phyloP scores from a whole-genome alignment of 2,113 vertebrate genomes.

The Neogobius melanostomus region DNA sequence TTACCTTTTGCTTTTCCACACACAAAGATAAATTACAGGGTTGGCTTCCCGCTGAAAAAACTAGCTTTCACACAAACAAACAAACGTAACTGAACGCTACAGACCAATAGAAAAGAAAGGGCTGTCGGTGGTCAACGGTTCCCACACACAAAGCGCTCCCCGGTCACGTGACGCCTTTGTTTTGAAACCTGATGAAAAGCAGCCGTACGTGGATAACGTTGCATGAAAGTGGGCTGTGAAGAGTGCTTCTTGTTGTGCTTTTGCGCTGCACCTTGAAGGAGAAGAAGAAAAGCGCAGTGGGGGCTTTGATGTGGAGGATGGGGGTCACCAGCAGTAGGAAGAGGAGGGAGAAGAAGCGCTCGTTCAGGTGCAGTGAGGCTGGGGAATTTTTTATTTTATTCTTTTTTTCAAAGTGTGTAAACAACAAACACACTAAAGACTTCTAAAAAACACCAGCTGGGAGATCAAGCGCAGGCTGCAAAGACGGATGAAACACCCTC shows the following conservation, averaged over 20 bases:
- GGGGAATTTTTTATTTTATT: conserved; percentile 1
- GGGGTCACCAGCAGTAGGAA: conserved; percentile 11
- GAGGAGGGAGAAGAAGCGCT: conserved; percentile 6
- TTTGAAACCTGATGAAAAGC: conserved; percentile 23
- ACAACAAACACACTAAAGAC: conserved; percentile 21
- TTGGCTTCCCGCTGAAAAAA: conserved; percentile 11
- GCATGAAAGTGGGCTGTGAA: background rate
- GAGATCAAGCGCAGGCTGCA: conserved; percentile 19
- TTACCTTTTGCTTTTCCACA: conserved; percentile 17
- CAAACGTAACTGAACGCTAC: conserved; percentile 5
- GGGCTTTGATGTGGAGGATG: conserved; percentile 41
- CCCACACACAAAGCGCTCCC: conserved; percentile 19
- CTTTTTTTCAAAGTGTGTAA: conserved; percentile 3
- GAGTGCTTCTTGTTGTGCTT: conserved; percentile 12
- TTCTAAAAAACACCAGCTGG: background rate
- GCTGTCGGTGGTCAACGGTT: conserved; percentile 3
- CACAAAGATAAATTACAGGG: conserved; percentile 26
- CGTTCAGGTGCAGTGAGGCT: conserved; percentile 23
- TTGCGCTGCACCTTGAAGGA: conserved; percentile 8
- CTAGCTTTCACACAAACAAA: conserved; percentile 13
- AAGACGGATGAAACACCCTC: background rate
- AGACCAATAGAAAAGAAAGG: background rate
- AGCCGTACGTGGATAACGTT: background rate
- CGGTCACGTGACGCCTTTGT: conserved; percentile 2
- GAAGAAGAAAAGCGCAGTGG: conserved; percentile 15